These are phyloP conservation scores for Podarcis muralis DNA, from an alignment of 2,113 vertebrate species.

Conservation along the genomic window DNA sequence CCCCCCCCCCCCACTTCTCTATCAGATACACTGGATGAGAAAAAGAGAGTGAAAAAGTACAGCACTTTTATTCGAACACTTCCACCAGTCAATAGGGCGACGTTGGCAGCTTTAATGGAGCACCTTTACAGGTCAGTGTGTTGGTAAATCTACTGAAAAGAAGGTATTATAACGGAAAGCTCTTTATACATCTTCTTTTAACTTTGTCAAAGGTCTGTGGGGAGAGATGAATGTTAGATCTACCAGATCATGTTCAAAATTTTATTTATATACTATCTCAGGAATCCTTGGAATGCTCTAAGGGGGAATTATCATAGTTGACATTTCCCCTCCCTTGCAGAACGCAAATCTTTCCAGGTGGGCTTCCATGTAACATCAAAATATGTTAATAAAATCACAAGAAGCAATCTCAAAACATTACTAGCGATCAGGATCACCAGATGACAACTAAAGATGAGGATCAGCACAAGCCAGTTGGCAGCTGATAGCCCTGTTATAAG, in stretches of 20 bases:
- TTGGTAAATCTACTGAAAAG: conserved; percentile 5
- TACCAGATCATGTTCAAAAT: background rate
- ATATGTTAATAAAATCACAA: background rate
- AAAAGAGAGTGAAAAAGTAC: conserved; percentile 87
- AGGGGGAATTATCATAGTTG: background rate
- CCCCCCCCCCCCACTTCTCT: background rate
- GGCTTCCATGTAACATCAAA: background rate
- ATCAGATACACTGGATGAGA: conserved; percentile 85
- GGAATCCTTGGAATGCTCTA: background rate
- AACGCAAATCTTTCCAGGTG: background rate
- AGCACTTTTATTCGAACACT: conserved; percentile 87
- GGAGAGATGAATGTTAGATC: background rate
- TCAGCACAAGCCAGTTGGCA: background rate
- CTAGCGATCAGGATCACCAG: background rate
- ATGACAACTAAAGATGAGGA: background rate
- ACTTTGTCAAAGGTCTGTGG: background rate
- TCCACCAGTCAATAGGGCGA: conserved; percentile 86
- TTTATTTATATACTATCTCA: background rate
- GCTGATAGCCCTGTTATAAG: background rate
- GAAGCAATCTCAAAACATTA: background rate
- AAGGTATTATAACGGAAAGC: conserved; percentile 9
- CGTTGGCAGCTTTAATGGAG: conserved; percentile 89
- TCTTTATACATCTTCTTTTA: conserved; percentile 19
- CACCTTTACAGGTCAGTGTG: conserved; percentile 91
- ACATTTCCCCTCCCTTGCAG: background rate